Percentiles rank a stretch among this genome's conserved stretches.
Evolutionary conservation across 2,113 vertebrate species (phyloP).

Genomic region (Apaloderma vittatum): DNA sequence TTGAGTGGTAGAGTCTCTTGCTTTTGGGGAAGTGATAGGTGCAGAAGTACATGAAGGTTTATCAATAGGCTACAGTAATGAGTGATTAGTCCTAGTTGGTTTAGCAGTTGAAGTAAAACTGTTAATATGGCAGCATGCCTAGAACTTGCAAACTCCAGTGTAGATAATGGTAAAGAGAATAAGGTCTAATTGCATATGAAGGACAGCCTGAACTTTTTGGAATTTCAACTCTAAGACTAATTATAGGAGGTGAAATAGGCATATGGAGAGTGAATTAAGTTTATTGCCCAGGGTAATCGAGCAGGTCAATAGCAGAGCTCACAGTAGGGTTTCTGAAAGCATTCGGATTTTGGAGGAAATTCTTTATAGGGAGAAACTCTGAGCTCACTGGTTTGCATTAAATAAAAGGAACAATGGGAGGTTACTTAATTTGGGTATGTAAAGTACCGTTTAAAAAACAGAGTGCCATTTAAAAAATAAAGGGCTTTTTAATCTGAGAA

Average conservation of each 20-base stretch:
- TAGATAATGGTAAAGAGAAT: not conserved
- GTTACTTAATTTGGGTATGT: constrained; percentile 17
- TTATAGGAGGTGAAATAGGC: not conserved
- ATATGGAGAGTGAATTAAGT: not conserved
- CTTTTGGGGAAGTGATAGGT: not conserved
- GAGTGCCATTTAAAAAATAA: not conserved
- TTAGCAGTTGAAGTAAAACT: not conserved
- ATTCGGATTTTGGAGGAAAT: not conserved
- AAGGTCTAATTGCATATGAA: not conserved
- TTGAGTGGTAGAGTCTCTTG: not conserved
- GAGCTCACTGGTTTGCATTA: not conserved
- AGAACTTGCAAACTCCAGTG: not conserved
- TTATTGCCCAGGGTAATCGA: not conserved
- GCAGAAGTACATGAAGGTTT: not conserved
- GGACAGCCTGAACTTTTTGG: not conserved
- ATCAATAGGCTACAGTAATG: not conserved
- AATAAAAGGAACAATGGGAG: constrained; percentile 2
- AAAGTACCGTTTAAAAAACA: not conserved
- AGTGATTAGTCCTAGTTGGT: not conserved
- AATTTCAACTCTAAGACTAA: not conserved
- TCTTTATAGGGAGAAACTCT: not conserved
- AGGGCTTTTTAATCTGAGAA: not conserved
- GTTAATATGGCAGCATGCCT: not conserved
- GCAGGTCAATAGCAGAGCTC: not conserved
- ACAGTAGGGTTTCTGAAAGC: not conserved